phyloP scores from a whole-genome alignment of 2,888 invertebrate genomes.

The Malthinus seriepunctatus region DNA sequence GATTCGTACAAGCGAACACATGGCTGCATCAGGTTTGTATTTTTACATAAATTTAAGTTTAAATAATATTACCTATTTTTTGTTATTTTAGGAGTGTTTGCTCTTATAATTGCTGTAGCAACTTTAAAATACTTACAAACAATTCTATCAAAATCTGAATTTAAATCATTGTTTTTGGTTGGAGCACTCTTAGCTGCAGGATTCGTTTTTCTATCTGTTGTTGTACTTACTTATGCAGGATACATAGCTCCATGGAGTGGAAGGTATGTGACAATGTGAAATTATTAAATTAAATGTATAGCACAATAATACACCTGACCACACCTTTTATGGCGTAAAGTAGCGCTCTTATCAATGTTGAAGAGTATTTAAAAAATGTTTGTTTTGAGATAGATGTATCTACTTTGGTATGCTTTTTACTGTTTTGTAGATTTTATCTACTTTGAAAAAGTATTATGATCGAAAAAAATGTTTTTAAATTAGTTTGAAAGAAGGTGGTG shows the following conservation, averaged over 20 bases:
- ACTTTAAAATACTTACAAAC: conserved; percentile 85
- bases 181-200: conserved; percentile 78
- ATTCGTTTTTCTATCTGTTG: conserved; percentile 81
- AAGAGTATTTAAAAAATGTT: too few relatives aligned
- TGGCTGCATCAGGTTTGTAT: conserved; percentile 88
- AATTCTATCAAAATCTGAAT: conserved; percentile 84
- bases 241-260: conserved; percentile 97
- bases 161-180: conserved; percentile 82
- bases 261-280: conserved; percentile 53
- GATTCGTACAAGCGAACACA: conserved; percentile 97
- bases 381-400: too few relatives aligned
- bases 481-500: too few relatives aligned
- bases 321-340: too few relatives aligned
- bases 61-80: not conserved
- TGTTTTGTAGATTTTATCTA: too few relatives aligned
- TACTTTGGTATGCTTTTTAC: too few relatives aligned
- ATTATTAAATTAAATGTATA: not conserved
- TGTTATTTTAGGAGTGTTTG: conserved; percentile 82
- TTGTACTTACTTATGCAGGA: conserved; percentile 89
- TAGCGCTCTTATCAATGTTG: too few relatives aligned
- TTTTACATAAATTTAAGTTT: not conserved
- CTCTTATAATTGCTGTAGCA: conserved; percentile 86
- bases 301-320: not conserved
- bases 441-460: too few relatives aligned
- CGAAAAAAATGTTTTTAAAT: too few relatives aligned